Percentiles rank a stretch among this genome's conserved stretches.
phyloP scores from a whole-genome alignment of 1,140 invertebrate species.

The Chironomus striatipennis region DNA sequence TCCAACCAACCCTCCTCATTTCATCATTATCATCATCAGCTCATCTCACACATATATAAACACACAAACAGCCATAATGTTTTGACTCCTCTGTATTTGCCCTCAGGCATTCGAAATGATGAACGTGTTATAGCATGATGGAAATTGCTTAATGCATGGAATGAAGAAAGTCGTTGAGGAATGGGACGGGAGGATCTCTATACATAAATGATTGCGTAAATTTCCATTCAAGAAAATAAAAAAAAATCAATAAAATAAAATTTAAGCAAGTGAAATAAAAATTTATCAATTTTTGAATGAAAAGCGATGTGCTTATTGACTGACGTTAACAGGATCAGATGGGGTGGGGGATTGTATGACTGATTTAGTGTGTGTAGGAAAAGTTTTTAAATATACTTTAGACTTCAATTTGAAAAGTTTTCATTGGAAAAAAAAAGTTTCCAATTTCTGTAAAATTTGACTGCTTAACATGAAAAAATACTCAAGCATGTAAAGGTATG shows the following conservation, averaged over 20 bases:
- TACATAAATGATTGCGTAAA: neutral
- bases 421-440: too few relatives aligned
- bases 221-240: neutral
- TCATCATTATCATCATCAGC: conserved; percentile 2
- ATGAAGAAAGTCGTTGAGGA: neutral
- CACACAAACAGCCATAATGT: neutral
- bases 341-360: too few relatives aligned
- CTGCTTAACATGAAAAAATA: too few relatives aligned
- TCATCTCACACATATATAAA: neutral
- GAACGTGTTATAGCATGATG: conserved; percentile 12
- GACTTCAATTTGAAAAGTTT: too few relatives aligned
- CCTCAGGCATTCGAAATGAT: neutral
- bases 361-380: too few relatives aligned
- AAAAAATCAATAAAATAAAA: neutral
- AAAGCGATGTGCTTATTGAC: too few relatives aligned
- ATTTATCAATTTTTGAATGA: too few relatives aligned
- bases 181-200: neutral
- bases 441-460: too few relatives aligned
- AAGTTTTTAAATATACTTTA: too few relatives aligned
- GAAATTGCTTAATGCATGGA: conserved; percentile 10
- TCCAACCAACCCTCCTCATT: neutral
- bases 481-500: too few relatives aligned
- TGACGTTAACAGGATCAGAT: too few relatives aligned
- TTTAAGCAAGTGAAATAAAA: too few relatives aligned
- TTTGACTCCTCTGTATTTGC: neutral